Evolutionary conservation across 2,113 vertebrate species (phyloP).

Genomic region (Sylvia atricapilla): DNA sequence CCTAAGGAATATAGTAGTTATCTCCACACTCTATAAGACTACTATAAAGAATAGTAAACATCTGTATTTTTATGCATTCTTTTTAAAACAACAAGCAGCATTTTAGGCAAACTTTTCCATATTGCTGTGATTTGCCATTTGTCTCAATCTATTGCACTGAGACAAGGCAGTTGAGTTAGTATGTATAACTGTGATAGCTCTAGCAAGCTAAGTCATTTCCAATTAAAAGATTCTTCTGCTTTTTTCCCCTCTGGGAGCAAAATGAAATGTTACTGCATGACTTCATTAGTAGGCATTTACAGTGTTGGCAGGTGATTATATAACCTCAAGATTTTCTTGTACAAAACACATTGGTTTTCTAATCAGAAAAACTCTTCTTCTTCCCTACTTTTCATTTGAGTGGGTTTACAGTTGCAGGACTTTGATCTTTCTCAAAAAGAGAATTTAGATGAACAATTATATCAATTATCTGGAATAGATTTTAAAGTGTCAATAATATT

Average conservation of each 20-base stretch:
- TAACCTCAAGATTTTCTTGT: conserved; percentile 23
- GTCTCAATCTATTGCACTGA: background rate
- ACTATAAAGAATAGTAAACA: background rate
- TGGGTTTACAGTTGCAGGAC: background rate
- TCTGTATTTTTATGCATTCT: background rate
- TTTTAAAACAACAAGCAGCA: background rate
- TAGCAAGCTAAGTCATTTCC: conserved; percentile 16
- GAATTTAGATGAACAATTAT: background rate
- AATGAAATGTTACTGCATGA: conserved; percentile 47
- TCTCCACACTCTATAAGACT: background rate
- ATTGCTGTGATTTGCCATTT: background rate
- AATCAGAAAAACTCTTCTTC: background rate
- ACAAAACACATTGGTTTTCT: background rate
- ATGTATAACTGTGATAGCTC: background rate
- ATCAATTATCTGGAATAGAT: background rate
- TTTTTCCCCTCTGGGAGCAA: conserved; percentile 22
- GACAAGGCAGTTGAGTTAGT: background rate
- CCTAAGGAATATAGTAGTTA: background rate
- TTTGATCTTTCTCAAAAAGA: background rate
- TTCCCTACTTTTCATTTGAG: conserved; percentile 13
- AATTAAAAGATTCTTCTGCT: conserved; percentile 12
- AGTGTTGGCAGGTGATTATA: conserved; percentile 50
- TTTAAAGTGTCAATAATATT: background rate
- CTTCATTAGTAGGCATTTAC: conserved; percentile 48
- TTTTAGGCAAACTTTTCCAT: background rate